Conservation (phyloP, 2,888 invertebrate species). For the Drosophila yooni region DNA sequence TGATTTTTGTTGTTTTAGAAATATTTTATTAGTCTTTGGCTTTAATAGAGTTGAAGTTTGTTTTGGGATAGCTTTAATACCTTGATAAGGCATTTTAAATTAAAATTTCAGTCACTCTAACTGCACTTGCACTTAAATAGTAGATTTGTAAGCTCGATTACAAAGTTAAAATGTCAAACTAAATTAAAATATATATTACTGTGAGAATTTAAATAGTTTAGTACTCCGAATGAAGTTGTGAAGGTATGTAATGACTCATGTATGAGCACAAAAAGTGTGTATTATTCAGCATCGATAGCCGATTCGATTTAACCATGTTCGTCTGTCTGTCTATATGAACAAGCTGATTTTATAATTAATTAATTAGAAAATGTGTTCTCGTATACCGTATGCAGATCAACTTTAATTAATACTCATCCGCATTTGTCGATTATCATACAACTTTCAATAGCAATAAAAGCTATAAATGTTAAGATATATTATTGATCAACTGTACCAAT, state of each 20-base stretch:
- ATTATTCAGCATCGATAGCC: background rate
- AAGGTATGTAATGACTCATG: background rate
- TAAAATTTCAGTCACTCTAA: background rate
- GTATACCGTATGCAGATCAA: too few relatives aligned
- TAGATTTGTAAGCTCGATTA: background rate
- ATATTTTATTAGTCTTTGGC: background rate
- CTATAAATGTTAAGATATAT: background rate
- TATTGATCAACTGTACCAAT: background rate
- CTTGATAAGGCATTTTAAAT: background rate
- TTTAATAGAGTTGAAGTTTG: constrained; percentile 11
- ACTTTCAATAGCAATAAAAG: background rate
- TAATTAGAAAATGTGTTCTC: too few relatives aligned
- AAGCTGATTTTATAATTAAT: background rate
- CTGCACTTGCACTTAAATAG: background rate
- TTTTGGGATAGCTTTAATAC: background rate
- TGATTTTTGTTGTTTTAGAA: constrained; percentile 10
- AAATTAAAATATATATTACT: background rate
- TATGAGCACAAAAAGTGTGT: background rate
- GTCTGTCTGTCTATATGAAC: background rate
- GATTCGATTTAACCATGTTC: background rate
- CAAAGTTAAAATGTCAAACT: background rate
- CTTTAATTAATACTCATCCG: too few relatives aligned
- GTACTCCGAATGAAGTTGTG: background rate
- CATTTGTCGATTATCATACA: background rate
- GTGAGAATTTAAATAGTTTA: background rate